Base-by-base conservation (phyloP, 2,113 vertebrate species). In the Leuciscus idus region DNA sequence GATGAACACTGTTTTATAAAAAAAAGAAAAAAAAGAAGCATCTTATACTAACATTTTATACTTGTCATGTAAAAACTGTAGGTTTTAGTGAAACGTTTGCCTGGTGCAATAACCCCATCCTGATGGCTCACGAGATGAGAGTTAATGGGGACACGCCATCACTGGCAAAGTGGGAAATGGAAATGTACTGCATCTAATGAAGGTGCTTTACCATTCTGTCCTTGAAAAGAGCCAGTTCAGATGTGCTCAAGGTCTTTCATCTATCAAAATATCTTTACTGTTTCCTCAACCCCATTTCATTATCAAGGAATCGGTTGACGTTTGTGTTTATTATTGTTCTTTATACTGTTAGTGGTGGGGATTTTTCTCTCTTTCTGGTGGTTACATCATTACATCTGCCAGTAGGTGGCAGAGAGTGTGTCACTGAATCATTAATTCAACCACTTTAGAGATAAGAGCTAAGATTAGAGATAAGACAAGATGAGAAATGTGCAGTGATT, bases 221-320 rank as follows among this genome's bases (percentile, higher is more conserved):
- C 28, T 87, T 73, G 74, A 84, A 84, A 86, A 81, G 46, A 81
- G 19, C 59, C 36, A 28, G 30, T 83, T 83, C 48, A 61, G 10
- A 61, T 11, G 33, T 57, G 33, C 39, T 36, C 26, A 83, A 70
- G 6, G 26, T 75, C 30, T 23, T 72, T 46, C 2, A 30, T 61
- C 4, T 66, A 82, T 82, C 9, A 52, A 23, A 82, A 39, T 79
- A 43, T 61, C 6, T n/a, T 61, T 26, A 59, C 55, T 9, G 19
- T 57, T 57, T 57, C 55, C 55, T 57, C 2, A 1, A 28, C 23
- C n/a, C 2, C 61, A 7, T 76, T 52, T 4, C 12, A 17, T 52
- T 19, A 30, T 55, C n/a, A 19, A 28, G 26, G 11, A 52, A 55
- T 76, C 2, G 8, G 30, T 28, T 76, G 43, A 73, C 10, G 13